These are phyloP conservation scores for Sciurus niger DNA, from an alignment of 2,113 vertebrate species.

Conservation along the genomic window DNA sequence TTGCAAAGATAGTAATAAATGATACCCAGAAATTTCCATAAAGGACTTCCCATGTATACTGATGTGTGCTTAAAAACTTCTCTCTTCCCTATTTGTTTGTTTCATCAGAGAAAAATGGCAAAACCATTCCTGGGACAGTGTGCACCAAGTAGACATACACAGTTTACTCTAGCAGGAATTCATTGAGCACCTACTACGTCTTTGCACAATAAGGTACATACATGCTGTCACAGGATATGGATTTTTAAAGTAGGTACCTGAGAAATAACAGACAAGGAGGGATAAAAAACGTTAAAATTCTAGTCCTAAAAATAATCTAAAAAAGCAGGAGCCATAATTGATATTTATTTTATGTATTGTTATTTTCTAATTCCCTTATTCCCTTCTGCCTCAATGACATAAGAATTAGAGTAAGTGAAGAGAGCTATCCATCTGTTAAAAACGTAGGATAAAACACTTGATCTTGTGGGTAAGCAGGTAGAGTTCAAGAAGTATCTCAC, in stretches of 20 bases:
- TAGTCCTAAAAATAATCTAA: not conserved
- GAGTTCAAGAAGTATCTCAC: constrained; percentile 75
- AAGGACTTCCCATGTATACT: not conserved
- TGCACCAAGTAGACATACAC: not conserved
- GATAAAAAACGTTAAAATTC: constrained; percentile 55
- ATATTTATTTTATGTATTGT: constrained; percentile 56
- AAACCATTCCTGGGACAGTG: not conserved
- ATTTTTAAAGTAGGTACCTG: constrained; percentile 60
- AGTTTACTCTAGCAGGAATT: not conserved
- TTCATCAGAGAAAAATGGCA: not conserved
- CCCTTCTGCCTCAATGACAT: constrained; percentile 80
- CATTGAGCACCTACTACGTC: not conserved
- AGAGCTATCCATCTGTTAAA: constrained; percentile 79
- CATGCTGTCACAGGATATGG: constrained; percentile 64
- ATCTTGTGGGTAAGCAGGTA: constrained; percentile 77
- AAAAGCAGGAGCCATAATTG: constrained; percentile 41
- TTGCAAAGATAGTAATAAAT: constrained; percentile 68
- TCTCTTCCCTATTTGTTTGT: not conserved
- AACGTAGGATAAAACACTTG: constrained; percentile 80
- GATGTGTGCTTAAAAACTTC: not conserved
- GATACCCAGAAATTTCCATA: constrained; percentile 23
- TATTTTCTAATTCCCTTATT: constrained; percentile 71
- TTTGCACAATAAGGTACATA: not conserved
- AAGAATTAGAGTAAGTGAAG: constrained; percentile 75
- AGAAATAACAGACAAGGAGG: constrained; percentile 57